Evolutionary conservation across 2,113 vertebrate species (phyloP).

Genomic region (Corapipo altera): DNA sequence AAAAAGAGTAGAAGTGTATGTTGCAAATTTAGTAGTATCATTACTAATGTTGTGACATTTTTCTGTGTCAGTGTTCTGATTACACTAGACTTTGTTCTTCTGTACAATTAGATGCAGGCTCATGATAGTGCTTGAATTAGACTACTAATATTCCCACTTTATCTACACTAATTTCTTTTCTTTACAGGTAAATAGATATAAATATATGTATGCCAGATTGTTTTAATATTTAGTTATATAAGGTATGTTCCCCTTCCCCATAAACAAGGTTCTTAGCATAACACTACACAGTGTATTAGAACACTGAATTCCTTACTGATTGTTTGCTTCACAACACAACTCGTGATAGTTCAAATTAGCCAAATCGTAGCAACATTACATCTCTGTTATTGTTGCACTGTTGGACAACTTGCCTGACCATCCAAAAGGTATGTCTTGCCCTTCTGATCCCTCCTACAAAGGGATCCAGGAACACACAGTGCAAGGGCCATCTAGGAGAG

Average conservation of each 20-base stretch:
- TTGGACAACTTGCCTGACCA: neutral
- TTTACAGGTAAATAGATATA: neutral
- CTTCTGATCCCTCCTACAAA: neutral
- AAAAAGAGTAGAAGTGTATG: neutral
- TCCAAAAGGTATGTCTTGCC: neutral
- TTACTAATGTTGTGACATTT: neutral
- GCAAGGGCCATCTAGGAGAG: neutral
- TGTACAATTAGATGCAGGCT: neutral
- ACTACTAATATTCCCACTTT: neutral
- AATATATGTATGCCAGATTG: accelerated
- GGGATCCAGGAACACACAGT: neutral
- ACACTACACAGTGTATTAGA: neutral
- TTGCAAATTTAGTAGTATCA: neutral
- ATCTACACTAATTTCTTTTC: neutral
- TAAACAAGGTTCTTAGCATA: neutral
- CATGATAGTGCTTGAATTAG: neutral
- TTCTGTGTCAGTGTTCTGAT: neutral
- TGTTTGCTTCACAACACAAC: neutral
- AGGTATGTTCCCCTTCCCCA: neutral
- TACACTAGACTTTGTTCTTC: neutral
- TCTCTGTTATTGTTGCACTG: neutral
- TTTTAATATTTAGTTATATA: neutral
- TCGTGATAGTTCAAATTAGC: neutral
- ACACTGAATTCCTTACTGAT: neutral
- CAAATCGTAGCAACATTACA: accelerated